Evolutionary conservation across 1,140 invertebrate genomes (phyloP).

Genomic region (Caenorhabditis latens): DNA sequence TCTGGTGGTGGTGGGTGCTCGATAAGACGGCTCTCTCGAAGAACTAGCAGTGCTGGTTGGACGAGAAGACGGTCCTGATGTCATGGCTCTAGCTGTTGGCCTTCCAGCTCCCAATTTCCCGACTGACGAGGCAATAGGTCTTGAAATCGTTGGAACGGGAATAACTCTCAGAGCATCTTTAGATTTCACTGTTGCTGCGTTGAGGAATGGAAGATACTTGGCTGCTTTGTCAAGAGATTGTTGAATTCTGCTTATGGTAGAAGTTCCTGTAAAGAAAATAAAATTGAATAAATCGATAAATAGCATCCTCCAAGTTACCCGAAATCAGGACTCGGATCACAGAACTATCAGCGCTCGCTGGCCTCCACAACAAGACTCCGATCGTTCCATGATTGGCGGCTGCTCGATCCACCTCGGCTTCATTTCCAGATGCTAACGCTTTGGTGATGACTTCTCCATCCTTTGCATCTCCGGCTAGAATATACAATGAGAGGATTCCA

Average conservation of each 20-base stretch:
- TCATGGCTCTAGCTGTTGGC: not conserved
- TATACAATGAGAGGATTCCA: constrained; percentile 21
- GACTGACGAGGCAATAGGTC: not conserved
- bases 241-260: not conserved
- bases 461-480: not conserved
- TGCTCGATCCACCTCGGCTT: not conserved
- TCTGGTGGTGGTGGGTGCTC: no score
- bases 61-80: not conserved
- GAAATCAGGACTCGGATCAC: not conserved
- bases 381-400: not conserved
- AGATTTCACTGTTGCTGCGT: not conserved
- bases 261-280: not conserved
- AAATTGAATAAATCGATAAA: not conserved
- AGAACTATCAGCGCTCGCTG: not conserved
- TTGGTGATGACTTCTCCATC: not conserved
- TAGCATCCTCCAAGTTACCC: not conserved
- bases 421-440: not conserved
- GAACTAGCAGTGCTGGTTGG: no score
- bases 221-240: constrained; percentile 12
- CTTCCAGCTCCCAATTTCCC: not conserved
- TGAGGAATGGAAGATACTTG: constrained; percentile 13
- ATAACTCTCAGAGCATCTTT: not conserved
- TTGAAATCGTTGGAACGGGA: not conserved
- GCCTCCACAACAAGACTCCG: constrained; percentile 1
- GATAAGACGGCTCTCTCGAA: no score